Evolutionary conservation across 2,888 invertebrate species (phyloP), one percentile per base, ranked within the genome.

Genomic region (Pseudococcus viburni): DNA sequence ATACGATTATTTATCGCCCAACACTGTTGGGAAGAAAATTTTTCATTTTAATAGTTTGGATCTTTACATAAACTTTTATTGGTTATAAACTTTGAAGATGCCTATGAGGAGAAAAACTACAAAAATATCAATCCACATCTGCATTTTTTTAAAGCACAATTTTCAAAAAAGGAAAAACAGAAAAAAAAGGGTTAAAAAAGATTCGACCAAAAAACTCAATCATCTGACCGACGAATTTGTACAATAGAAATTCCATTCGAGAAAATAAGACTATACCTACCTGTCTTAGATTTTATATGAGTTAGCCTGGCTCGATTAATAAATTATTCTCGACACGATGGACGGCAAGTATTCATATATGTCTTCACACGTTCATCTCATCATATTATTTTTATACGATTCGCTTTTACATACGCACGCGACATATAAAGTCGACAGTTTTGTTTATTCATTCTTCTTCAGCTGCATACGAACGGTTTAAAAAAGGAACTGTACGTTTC

Each of bases 391-490:
- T 80, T 83, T 88, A 88, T 86, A 86, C 88, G 80, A 83, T 88
- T 86, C 83, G 83, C 88, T 88, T 88, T 88, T 88, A 88, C 88
- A 88, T 83, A 88, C 88, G 88, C 88, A 88, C 88, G 88, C 88
- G 88, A 88, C 88, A 88, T 88, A 88, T 80, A 88, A 83, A 88
- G 88, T 88, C 88, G 88, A 88, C 86, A 86, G 88, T 88, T 88
- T 88, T 83, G 80, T 88, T 88, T 88, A 88, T 88, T 88, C 88
- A 83, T 88, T 80, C 88, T 55, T 80, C 55, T 83, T 88, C 68
- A 83, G 80, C 15, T 83, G 80, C 42, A 42, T 83, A 83, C 80
- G 80, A 83, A 83, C 42, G 46, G 86, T 86, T 80, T 80, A 88
- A 86, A 88, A 42, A 88, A 88, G 83, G 80, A 88, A 88, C 88